Conservation (phyloP, 2,113 vertebrate species). For the Tympanuchus pallidicinctus region DNA sequence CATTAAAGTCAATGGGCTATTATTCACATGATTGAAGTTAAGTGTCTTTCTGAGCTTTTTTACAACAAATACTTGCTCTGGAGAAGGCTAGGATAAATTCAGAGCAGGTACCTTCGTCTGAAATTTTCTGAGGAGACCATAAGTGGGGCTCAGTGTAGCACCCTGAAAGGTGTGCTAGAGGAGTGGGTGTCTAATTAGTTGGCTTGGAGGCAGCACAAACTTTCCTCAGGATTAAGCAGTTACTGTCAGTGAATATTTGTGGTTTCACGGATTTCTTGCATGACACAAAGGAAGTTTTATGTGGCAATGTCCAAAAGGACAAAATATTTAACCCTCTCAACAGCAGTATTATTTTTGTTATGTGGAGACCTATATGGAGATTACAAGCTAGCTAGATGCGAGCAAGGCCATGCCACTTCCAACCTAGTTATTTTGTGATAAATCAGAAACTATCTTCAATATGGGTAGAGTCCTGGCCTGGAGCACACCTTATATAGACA, state of each 20-base stretch:
- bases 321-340: not conserved
- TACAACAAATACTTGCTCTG: not conserved
- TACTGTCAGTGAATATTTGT: not conserved
- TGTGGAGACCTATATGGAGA: not conserved
- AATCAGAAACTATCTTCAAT: not conserved
- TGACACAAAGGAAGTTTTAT: not conserved
- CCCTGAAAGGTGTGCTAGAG: not conserved
- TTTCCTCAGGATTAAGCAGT: not conserved
- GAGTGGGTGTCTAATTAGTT: not conserved
- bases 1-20: constrained; percentile 56
- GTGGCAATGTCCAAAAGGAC: not conserved
- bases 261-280: not conserved
- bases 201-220: not conserved
- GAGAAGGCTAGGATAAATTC: not conserved
- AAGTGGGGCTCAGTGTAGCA: not conserved
- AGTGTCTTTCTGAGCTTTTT: constrained; percentile 27
- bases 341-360: not conserved
- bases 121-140: not conserved
- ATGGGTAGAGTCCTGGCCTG: not conserved
- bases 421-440: not conserved
- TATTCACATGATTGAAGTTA: constrained; percentile 31
- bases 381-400: not conserved
- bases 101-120: not conserved
- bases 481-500: not conserved
- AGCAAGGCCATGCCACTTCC: not conserved